These are phyloP conservation scores for Sciurus carolinensis DNA, from an alignment of 2,797 vertebrate species.

Conservation along the genomic window DNA sequence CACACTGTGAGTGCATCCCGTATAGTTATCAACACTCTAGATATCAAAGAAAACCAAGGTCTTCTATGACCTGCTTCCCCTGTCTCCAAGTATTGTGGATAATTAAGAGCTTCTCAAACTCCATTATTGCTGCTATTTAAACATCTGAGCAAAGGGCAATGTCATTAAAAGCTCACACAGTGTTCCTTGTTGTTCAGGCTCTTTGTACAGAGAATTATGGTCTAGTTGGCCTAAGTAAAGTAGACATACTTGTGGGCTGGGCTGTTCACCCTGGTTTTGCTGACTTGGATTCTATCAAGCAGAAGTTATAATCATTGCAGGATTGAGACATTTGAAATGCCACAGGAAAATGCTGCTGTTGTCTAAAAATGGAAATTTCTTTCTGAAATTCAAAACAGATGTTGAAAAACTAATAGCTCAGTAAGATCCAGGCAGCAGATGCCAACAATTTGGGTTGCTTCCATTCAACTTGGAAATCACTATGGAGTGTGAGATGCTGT, in stretches of 20 bases:
- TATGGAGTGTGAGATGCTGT: neutral
- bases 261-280: constrained; percentile 65
- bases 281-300: constrained; percentile 74
- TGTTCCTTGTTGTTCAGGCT: constrained; percentile 14
- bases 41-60: constrained; percentile 41
- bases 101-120: constrained; percentile 62
- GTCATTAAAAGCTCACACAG: constrained; percentile 27
- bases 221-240: constrained; percentile 44
- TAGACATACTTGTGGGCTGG: neutral
- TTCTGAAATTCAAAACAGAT: constrained; percentile 79
- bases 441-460: constrained; percentile 64
- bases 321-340: constrained; percentile 76
- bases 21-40: neutral
- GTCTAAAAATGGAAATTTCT: constrained; percentile 82
- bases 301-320: constrained; percentile 77
- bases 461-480: constrained; percentile 64
- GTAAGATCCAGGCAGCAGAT: constrained; percentile 76
- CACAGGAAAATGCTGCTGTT: constrained; percentile 69
- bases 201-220: neutral
- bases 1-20: neutral
- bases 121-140: constrained; percentile 51
- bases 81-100: constrained; percentile 37
- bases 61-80: neutral
- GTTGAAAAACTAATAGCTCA: constrained; percentile 79
- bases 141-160: constrained; percentile 55